phyloP scores from a whole-genome alignment of 2,888 invertebrate genomes.

The Siphlonurus alternatus region DNA sequence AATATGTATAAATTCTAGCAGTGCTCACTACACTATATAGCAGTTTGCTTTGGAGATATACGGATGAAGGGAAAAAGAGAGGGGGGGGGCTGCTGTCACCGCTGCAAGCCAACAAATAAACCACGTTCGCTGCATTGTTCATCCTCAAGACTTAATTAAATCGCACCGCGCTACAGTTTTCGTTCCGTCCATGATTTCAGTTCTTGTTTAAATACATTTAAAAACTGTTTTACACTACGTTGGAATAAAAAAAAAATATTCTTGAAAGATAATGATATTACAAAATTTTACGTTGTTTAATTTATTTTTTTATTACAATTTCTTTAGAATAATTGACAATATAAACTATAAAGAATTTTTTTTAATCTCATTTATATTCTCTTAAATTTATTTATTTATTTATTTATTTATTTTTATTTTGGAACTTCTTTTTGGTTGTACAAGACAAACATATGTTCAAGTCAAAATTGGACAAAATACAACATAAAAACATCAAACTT shows the following conservation, averaged over 20 bases:
- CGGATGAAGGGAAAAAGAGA: neutral
- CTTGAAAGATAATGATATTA: neutral
- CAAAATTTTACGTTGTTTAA: neutral
- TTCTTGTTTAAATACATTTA: neutral
- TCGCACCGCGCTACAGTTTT: neutral
- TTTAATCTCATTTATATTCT: too few species aligned
- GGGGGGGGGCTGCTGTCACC: neutral
- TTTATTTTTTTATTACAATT: neutral
- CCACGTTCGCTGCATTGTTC: neutral
- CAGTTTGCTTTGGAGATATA: neutral
- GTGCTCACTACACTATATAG: too few species aligned
- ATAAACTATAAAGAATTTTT: too few species aligned
- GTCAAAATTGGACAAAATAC: too few species aligned
- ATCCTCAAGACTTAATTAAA: neutral
- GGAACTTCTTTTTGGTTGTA: too few species aligned
- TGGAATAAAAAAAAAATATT: neutral
- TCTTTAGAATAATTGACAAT: neutral
- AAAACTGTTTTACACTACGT: neutral
- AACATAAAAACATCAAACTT: too few species aligned
- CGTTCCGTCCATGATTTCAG: neutral
- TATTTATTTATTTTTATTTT: too few species aligned
- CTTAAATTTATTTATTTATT: too few species aligned
- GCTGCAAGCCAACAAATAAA: neutral
- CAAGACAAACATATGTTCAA: too few species aligned
- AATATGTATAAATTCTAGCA: too few species aligned